Evolutionary conservation across 1,140 invertebrate genomes (phyloP).

Genomic region (Plutomurus gul): DNA sequence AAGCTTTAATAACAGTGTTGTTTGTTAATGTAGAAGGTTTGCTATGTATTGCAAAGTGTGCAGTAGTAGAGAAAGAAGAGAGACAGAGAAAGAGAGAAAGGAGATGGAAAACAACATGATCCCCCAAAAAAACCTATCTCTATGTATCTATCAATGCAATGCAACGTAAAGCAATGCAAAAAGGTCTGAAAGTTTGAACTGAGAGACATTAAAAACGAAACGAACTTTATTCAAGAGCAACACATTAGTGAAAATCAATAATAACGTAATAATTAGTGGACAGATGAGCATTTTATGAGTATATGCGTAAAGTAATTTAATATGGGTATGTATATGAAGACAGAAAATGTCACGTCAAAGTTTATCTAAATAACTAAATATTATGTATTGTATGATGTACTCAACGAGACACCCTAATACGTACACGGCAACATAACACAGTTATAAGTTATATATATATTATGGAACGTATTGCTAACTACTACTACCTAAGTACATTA

Average conservation of each 20-base stretch:
- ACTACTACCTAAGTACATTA: neutral
- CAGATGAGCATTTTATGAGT: neutral
- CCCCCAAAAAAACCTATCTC: neutral
- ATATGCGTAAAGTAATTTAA: neutral
- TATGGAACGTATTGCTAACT: too few species aligned
- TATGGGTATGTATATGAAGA: too few species aligned
- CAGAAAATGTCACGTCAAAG: too few species aligned
- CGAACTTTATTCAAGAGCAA: conserved; percentile 23
- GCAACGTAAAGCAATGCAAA: neutral
- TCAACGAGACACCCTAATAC: too few species aligned
- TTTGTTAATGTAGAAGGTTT: too few species aligned
- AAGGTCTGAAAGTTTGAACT: conserved; percentile 22
- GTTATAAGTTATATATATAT: too few species aligned
- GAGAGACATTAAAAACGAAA: conserved; percentile 26
- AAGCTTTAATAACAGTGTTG: conserved; percentile 24
- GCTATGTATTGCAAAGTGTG: too few species aligned
- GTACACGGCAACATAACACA: too few species aligned
- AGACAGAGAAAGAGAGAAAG: too few species aligned
- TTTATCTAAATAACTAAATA: too few species aligned
- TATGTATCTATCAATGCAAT: neutral
- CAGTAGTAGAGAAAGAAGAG: too few species aligned
- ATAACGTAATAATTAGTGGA: neutral
- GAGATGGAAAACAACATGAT: neutral
- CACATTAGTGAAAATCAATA: conserved; percentile 1
- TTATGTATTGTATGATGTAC: too few species aligned